phyloP scores from a whole-genome alignment of 2,888 invertebrate species.

The Caenorhabditis sp. region DNA sequence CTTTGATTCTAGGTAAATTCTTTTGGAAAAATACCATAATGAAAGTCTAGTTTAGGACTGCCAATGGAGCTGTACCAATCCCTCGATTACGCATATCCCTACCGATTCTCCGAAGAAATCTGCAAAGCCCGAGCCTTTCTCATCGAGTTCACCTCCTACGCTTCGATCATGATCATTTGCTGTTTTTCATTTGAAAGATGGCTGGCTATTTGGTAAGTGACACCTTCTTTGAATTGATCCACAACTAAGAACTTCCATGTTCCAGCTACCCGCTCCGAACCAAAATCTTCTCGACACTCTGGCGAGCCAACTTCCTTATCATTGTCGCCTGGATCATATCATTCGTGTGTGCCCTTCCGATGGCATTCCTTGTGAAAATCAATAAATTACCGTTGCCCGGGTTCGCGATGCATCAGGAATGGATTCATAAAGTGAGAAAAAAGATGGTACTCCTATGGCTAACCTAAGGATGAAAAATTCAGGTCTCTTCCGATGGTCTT shows the following conservation, averaged over 20 bases:
- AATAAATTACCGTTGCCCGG: slow-evolving; percentile 75
- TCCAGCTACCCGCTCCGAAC: slow-evolving; percentile 78
- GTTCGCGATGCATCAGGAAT: slow-evolving; percentile 60
- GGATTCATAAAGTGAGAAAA: slow-evolving; percentile 58
- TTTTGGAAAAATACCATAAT: not conserved
- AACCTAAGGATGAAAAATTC: not conserved
- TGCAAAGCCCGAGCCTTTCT: slow-evolving; percentile 81
- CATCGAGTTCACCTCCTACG: slow-evolving; percentile 81
- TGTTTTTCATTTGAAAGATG: slow-evolving; percentile 82
- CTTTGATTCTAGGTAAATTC: slow-evolving; percentile 79
- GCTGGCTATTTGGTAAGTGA: slow-evolving; percentile 80
- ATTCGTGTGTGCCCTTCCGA: slow-evolving; percentile 79
- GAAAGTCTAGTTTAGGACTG: slow-evolving; percentile 76
- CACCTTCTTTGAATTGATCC: not conserved
- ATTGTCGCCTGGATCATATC: slow-evolving; percentile 78
- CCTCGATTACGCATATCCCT: slow-evolving; percentile 78
- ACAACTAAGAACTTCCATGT: not conserved
- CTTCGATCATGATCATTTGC: slow-evolving; percentile 81
- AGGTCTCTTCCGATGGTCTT: slow-evolving; percentile 71
- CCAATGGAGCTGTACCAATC: slow-evolving; percentile 81
- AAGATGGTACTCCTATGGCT: not conserved
- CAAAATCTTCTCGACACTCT: slow-evolving; percentile 79
- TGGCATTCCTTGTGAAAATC: slow-evolving; percentile 71
- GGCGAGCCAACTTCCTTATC: slow-evolving; percentile 78
- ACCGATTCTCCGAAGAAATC: slow-evolving; percentile 75